phyloP scores from a whole-genome alignment of 2,888 invertebrate genomes.

The Aplocera efformata region DNA sequence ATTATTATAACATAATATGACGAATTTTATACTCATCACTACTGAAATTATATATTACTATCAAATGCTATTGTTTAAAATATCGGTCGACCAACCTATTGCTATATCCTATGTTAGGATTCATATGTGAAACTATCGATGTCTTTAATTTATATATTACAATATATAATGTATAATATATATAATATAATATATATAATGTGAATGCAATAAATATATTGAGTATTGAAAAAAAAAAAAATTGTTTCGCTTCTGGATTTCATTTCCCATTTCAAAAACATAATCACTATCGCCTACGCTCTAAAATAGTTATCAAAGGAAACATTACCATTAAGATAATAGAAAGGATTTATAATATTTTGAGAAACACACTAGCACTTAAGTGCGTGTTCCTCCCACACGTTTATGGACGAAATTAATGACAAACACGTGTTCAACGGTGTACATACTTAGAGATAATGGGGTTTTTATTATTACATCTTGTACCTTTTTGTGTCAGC shows the following conservation, averaged over 20 bases:
- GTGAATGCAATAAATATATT: too few relatives aligned
- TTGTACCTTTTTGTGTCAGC: constrained; percentile 9
- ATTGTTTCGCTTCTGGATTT: not conserved
- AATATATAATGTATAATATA: too few relatives aligned
- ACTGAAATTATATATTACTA: too few relatives aligned
- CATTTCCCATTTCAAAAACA: constrained; percentile 5
- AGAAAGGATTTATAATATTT: constrained; percentile 46
- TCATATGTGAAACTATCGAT: too few relatives aligned
- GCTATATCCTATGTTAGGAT: too few relatives aligned
- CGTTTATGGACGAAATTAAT: constrained; percentile 45
- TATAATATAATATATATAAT: too few relatives aligned
- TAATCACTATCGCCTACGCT: constrained; percentile 11
- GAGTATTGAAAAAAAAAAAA: not conserved
- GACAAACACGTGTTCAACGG: constrained; percentile 46
- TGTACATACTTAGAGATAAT: constrained; percentile 30
- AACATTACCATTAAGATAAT: constrained; percentile 57
- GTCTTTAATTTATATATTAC: too few relatives aligned
- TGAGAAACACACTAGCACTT: constrained; percentile 40
- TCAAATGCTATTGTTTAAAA: too few relatives aligned
- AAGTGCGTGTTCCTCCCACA: constrained; percentile 47
- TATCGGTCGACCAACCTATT: too few relatives aligned
- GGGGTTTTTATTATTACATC: constrained; percentile 16
- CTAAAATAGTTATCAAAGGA: constrained; percentile 30
- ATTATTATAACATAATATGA: too few relatives aligned
- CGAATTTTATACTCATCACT: too few relatives aligned